Conservation (phyloP, 1,140 invertebrate species). For the Trichonephila clavipes region DNA sequence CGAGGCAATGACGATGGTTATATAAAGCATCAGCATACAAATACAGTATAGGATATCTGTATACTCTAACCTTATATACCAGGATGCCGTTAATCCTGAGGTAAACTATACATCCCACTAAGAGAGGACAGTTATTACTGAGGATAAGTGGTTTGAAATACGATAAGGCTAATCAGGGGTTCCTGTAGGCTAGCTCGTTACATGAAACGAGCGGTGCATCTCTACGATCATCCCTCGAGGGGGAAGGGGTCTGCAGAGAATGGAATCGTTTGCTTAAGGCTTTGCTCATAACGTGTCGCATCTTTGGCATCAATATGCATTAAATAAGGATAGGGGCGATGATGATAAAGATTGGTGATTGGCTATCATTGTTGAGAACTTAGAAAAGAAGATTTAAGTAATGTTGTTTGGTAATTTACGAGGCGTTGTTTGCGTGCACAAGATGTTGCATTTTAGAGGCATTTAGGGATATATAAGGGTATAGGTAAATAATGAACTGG, state of each 20-base stretch:
- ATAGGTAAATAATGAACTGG: too few relatives aligned
- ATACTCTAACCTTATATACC: slow-evolving; percentile 11
- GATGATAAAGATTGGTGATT: neutral
- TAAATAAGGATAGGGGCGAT: slow-evolving; percentile 15
- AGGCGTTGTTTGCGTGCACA: too few relatives aligned
- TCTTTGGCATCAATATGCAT: slow-evolving; percentile 30
- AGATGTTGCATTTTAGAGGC: too few relatives aligned
- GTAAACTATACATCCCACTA: slow-evolving; percentile 52
- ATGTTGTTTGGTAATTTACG: too few relatives aligned
- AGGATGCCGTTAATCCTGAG: slow-evolving; percentile 49
- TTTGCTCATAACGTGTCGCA: slow-evolving; percentile 7
- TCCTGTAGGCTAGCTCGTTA: slow-evolving; percentile 50
- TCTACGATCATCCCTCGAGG: neutral
- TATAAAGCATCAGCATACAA: slow-evolving; percentile 9
- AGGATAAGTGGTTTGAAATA: slow-evolving; percentile 68
- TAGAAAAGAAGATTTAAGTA: too few relatives aligned
- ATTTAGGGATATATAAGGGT: too few relatives aligned
- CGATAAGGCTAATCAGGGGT: slow-evolving; percentile 64
- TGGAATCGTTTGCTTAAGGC: slow-evolving; percentile 20
- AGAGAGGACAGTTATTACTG: slow-evolving; percentile 43
- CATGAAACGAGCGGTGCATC: slow-evolving; percentile 26
- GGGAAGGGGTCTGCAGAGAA: neutral
- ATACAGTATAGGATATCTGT: slow-evolving; percentile 3
- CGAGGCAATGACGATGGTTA: neutral
- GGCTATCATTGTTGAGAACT: too few relatives aligned